Conservation (phyloP, 2,888 invertebrate genomes). For the Rhodophaea formosa region DNA sequence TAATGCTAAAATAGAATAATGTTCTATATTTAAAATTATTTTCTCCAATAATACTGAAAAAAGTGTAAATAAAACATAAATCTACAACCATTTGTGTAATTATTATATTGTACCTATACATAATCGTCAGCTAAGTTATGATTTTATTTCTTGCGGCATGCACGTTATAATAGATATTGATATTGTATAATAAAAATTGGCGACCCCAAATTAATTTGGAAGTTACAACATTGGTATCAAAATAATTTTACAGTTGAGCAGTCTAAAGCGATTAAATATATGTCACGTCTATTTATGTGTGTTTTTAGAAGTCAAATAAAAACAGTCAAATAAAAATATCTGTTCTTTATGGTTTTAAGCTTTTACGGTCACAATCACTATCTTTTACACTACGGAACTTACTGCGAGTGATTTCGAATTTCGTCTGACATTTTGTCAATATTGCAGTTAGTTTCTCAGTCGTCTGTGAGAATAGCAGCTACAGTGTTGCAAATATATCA, state of each 20-base stretch:
- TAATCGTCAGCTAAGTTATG: not conserved
- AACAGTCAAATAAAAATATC: too few relatives aligned
- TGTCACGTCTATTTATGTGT: too few relatives aligned
- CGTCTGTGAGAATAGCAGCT: too few relatives aligned
- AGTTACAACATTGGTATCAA: not conserved
- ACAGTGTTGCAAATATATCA: too few relatives aligned
- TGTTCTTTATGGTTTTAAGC: too few relatives aligned
- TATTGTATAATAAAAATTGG: not conserved
- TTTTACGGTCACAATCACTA: too few relatives aligned
- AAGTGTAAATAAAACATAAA: not conserved
- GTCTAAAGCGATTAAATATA: not conserved
- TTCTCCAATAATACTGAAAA: not conserved
- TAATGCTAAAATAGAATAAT: conserved; percentile 1
- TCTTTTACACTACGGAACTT: too few relatives aligned
- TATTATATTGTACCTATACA: not conserved
- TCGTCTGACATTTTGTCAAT: too few relatives aligned
- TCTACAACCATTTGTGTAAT: not conserved
- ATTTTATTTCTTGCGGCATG: too few relatives aligned
- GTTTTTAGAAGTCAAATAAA: too few relatives aligned
- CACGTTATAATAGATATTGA: not conserved
- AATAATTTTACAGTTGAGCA: not conserved
- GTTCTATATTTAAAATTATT: not conserved
- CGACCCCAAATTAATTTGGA: not conserved
- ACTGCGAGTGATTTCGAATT: too few relatives aligned
- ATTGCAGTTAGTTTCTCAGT: too few relatives aligned